These are phyloP conservation scores for Tetanocera ferruginea DNA, from an alignment of 2,888 invertebrate species.

Conservation along the genomic window DNA sequence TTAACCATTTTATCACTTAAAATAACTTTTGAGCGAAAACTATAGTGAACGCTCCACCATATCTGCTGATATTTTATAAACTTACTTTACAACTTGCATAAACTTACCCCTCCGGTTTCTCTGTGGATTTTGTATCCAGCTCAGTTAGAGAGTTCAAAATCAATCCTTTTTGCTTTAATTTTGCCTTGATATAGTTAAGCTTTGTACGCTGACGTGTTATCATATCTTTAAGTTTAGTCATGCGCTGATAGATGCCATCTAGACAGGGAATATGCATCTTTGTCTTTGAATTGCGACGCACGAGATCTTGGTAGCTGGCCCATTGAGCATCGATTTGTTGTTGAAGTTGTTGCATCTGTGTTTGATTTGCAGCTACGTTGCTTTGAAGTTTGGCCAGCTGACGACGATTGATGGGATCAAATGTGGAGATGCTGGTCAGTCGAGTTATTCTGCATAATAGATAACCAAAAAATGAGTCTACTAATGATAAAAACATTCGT, in stretches of 20 bases:
- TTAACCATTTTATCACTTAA: too few species aligned
- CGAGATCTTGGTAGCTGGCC: slow-evolving; percentile 76
- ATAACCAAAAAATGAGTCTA: not conserved
- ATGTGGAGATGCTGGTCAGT: slow-evolving; percentile 56
- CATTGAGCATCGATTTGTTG: slow-evolving; percentile 83
- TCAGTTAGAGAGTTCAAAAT: slow-evolving; percentile 49
- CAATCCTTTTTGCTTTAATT: slow-evolving; percentile 62
- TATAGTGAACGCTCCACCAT: too few species aligned
- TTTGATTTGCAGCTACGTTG: slow-evolving; percentile 80
- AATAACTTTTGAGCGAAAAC: too few species aligned
- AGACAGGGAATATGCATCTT: slow-evolving; percentile 74
- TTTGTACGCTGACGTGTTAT: slow-evolving; percentile 73
- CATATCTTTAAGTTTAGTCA: slow-evolving; percentile 82
- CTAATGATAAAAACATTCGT: slow-evolving; percentile 1
- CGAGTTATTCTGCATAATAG: slow-evolving; percentile 57
- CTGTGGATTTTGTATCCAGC: slow-evolving; percentile 41
- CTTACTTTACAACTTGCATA: too few species aligned
- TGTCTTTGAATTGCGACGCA: slow-evolving; percentile 66
- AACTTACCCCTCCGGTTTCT: slow-evolving; percentile 11
- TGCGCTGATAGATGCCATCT: slow-evolving; percentile 84
- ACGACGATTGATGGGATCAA: slow-evolving; percentile 68
- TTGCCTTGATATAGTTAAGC: slow-evolving; percentile 67
- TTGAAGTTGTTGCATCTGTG: slow-evolving; percentile 80
- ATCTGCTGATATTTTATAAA: too few species aligned
- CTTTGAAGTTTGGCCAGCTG: slow-evolving; percentile 79